These are phyloP conservation scores for Menura novaehollandiae DNA, from an alignment of 2,113 vertebrate genomes.

Conservation along the genomic window DNA sequence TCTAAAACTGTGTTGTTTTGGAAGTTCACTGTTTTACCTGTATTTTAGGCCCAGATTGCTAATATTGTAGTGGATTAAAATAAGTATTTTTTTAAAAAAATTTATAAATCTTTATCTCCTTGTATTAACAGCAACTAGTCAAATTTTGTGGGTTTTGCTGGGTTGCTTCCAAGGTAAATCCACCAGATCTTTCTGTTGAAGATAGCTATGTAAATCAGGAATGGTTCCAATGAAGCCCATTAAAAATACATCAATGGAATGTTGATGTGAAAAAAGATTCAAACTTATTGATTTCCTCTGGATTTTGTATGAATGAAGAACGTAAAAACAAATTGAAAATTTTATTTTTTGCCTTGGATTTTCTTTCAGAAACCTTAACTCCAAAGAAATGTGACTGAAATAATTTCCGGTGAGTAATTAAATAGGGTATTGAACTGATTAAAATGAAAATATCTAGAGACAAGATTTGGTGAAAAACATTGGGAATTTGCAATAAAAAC, in stretches of 20 bases:
- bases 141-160: neutral
- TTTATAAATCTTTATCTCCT: neutral
- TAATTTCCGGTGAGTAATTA: neutral
- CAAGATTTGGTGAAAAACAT: neutral
- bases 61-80: neutral
- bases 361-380: neutral
- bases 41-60: neutral
- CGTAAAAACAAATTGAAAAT: neutral
- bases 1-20: neutral
- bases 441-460: neutral
- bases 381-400: neutral
- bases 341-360: neutral
- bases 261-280: neutral
- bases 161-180: neutral
- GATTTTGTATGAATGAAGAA: neutral
- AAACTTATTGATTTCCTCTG: neutral
- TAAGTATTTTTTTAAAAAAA: neutral
- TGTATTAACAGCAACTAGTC: neutral
- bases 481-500: neutral
- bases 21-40: neutral
- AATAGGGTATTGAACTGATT: neutral
- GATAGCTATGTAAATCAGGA: neutral
- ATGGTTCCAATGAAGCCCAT: neutral
- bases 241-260: neutral
- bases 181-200: neutral